Percentiles rank a stretch among this genome's conserved stretches.
Conservation (phyloP, 1,140 invertebrate species). For the Calephelis virginiensis region DNA sequence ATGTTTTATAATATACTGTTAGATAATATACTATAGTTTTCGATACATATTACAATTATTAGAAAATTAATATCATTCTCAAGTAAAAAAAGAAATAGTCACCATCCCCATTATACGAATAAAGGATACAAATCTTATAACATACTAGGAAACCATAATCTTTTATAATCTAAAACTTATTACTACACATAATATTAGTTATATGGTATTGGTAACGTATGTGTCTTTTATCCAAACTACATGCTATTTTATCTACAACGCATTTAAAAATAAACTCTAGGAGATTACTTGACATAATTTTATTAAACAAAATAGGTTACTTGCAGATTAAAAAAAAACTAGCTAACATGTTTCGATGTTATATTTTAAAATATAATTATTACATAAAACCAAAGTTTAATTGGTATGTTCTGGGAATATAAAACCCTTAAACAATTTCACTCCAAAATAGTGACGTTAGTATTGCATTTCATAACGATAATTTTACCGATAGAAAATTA, state of each 20-base stretch:
- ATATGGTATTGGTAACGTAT: background rate
- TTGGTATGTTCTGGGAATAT: no score
- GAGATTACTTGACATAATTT: background rate
- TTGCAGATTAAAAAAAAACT: background rate
- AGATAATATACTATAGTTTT: no score
- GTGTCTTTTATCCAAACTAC: background rate
- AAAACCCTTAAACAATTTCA: no score
- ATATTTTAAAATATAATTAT: no score
- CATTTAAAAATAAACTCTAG: background rate
- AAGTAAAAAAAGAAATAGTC: background rate
- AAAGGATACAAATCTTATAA: background rate
- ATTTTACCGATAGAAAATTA: no score
- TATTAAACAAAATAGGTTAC: background rate
- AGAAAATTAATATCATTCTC: no score
- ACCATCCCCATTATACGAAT: background rate
- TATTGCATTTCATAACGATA: no score
- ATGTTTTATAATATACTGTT: no score
- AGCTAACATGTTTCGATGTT: background rate
- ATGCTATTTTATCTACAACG: slow-evolving; percentile 1
- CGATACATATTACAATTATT: no score
- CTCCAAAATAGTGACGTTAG: no score
- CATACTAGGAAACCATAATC: background rate
- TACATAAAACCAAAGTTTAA: no score
- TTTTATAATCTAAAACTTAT: background rate
- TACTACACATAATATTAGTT: background rate